phyloP scores from a whole-genome alignment of 1,140 invertebrate species.

The Aradophagus sp. region DNA sequence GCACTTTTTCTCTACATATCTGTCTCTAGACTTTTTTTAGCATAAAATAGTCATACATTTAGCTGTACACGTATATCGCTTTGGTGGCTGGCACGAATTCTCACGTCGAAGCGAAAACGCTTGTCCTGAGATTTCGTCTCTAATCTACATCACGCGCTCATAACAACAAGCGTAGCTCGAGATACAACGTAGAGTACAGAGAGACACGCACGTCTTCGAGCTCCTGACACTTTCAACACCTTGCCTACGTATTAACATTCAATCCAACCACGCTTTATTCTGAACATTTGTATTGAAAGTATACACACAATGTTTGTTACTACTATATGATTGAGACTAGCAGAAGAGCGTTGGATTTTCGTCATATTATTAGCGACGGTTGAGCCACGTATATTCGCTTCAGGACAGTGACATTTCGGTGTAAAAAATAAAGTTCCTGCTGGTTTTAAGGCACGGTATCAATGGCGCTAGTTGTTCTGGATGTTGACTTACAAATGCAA shows the following conservation, averaged over 20 bases:
- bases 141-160: constrained; percentile 53
- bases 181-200: constrained; percentile 54
- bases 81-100: constrained; percentile 52
- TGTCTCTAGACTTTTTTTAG: constrained; percentile 56
- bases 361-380: too few species aligned
- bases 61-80: constrained; percentile 57
- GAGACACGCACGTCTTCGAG: constrained; percentile 52
- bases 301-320: constrained; percentile 61
- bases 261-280: constrained; percentile 51
- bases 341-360: too few species aligned
- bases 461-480: too few species aligned
- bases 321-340: too few species aligned
- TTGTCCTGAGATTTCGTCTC: constrained; percentile 54
- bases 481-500: too few species aligned
- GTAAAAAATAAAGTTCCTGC: too few species aligned
- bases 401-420: too few species aligned
- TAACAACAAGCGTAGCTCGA: constrained; percentile 57
- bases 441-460: too few species aligned
- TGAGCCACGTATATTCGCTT: too few species aligned
- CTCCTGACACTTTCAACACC: constrained; percentile 50
- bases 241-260: constrained; percentile 41
- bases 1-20: constrained; percentile 53
- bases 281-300: constrained; percentile 50
- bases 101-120: constrained; percentile 35
- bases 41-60: constrained; percentile 49